Evolutionary conservation across 2,888 invertebrate genomes (phyloP).

Genomic region (Pseudococcus longispinus): DNA sequence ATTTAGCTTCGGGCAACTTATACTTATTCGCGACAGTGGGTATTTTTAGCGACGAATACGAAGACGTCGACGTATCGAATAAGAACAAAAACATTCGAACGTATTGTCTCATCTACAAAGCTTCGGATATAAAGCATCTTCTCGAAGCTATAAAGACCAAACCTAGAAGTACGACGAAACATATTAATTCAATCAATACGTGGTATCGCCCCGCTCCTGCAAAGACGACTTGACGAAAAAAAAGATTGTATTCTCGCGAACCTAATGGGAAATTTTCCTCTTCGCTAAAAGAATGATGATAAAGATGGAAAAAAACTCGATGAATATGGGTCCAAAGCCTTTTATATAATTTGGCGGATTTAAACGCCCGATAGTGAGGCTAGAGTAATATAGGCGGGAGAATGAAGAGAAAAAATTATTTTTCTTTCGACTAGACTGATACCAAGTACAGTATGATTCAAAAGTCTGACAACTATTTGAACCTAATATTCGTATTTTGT

Average conservation of each 20-base stretch:
- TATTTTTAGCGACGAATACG: not conserved
- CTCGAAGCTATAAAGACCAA: not conserved
- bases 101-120: not conserved
- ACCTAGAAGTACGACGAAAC: not conserved
- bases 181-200: slow-evolving; percentile 11
- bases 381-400: not conserved
- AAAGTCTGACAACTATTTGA: too few species aligned
- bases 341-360: not conserved
- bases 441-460: too few species aligned
- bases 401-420: not conserved
- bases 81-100: slow-evolving; percentile 1
- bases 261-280: not conserved
- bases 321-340: not conserved
- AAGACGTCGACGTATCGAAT: not conserved
- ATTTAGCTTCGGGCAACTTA: not conserved
- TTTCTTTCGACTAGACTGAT: not conserved
- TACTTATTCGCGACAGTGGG: not conserved
- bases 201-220: not conserved
- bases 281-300: not conserved
- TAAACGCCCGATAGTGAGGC: not conserved
- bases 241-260: not conserved
- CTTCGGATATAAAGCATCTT: not conserved
- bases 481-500: too few species aligned
- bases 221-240: not conserved
- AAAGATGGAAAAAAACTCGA: not conserved